Conservation (phyloP, 2,797 vertebrate genomes). For the Megaceryle alcyon region DNA sequence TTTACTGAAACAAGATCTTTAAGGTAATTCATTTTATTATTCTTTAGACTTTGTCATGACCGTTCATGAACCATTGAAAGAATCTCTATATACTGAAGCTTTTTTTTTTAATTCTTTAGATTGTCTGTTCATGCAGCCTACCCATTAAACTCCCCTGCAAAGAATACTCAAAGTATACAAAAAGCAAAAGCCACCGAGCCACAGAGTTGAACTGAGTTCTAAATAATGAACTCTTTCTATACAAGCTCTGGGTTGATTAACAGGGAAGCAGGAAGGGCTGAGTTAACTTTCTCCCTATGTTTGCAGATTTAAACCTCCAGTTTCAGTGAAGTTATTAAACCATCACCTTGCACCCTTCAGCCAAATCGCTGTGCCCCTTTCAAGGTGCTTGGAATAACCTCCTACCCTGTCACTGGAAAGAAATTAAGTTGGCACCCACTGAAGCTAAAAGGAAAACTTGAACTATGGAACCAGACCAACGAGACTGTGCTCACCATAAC, state of each 20-base stretch:
- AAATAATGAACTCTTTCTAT: neutral
- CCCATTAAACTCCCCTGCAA: neutral
- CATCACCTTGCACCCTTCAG: neutral
- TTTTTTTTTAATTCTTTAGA: neutral
- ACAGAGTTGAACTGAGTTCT: neutral
- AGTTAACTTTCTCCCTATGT: neutral
- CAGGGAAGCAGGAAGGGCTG: neutral
- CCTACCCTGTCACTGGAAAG: neutral
- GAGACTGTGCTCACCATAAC: neutral
- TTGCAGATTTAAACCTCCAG: neutral
- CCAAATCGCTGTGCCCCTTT: neutral
- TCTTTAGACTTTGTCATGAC: neutral
- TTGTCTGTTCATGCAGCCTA: neutral
- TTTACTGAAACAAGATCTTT: neutral
- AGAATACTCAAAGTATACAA: neutral
- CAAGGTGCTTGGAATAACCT: neutral
- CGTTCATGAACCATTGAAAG: neutral
- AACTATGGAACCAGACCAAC: rapidly evolving
- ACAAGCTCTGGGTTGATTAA: neutral
- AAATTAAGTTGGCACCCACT: neutral
- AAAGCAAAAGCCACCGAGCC: neutral
- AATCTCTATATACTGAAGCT: neutral
- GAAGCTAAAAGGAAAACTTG: neutral
- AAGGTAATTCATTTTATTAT: neutral
- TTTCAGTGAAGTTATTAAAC: neutral